These are phyloP conservation scores for Pseudochromis fuscus DNA, from an alignment of 2,797 vertebrate genomes.

Conservation along the genomic window DNA sequence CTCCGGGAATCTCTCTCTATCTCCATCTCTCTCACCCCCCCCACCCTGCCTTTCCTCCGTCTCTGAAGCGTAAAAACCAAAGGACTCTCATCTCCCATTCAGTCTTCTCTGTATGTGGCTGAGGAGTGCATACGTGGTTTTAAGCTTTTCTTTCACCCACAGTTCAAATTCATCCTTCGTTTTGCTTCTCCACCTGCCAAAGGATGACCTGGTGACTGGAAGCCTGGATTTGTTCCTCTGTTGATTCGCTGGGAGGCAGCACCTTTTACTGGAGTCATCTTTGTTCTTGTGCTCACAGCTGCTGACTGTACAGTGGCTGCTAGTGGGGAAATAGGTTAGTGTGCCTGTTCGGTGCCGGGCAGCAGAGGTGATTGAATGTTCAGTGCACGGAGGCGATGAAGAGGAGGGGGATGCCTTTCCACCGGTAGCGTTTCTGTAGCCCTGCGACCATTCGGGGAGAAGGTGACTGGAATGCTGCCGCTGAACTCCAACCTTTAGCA, in stretches of 20 bases:
- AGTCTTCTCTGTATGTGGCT: conserved; percentile 51
- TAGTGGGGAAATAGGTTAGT: conserved; percentile 82
- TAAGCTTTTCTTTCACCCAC: conserved; percentile 22
- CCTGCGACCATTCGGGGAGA: conserved; percentile 41
- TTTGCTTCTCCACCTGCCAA: conserved; percentile 11
- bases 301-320: conserved; percentile 64
- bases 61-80: conserved; percentile 71
- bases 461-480: conserved; percentile 59
- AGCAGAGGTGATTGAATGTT: conserved; percentile 67
- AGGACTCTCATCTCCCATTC: conserved; percentile 66
- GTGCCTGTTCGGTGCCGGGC: conserved; percentile 71
- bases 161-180: not conserved
- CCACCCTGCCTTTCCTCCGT: conserved; percentile 37
- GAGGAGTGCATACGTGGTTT: conserved; percentile 41
- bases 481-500: conserved; percentile 61
- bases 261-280: conserved; percentile 70
- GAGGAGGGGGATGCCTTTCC: conserved; percentile 73
- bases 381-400: conserved; percentile 40
- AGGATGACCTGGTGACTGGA: conserved; percentile 56
- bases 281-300: conserved; percentile 71
- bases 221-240: conserved; percentile 37
- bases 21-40: conserved; percentile 59
- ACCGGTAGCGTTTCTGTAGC: conserved; percentile 51
- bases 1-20: conserved; percentile 73
- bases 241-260: conserved; percentile 32